These are phyloP conservation scores for Eupsittula cactorum DNA, from an alignment of 2,113 vertebrate species.

Conservation along the genomic window DNA sequence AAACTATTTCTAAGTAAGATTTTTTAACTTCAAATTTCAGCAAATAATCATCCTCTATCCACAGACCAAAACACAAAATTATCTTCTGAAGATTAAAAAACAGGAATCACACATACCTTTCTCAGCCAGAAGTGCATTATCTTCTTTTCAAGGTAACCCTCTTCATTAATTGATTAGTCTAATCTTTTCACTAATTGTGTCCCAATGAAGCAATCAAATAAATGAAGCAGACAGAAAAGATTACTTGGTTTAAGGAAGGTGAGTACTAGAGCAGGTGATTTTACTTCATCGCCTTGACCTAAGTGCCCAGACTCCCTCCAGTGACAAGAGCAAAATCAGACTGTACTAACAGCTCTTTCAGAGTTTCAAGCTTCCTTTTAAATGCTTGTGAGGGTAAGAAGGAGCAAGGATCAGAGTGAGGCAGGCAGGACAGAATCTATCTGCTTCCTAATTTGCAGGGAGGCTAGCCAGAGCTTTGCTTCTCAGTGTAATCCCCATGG, in stretches of 20 bases:
- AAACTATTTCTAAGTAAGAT: neutral
- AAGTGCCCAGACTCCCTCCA: neutral
- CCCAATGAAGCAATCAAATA: neutral
- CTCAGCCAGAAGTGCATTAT: neutral
- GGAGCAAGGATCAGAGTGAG: neutral
- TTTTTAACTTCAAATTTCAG: slow-evolving; percentile 2
- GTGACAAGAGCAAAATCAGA: neutral
- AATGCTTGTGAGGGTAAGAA: neutral
- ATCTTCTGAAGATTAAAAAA: neutral
- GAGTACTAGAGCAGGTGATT: neutral
- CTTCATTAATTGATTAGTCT: neutral
- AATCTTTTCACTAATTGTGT: neutral
- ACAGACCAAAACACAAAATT: neutral
- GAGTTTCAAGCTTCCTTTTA: neutral
- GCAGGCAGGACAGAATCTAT: neutral
- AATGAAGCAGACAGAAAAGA: neutral
- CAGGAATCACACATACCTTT: neutral
- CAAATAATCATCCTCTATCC: neutral
- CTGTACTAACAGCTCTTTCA: neutral
- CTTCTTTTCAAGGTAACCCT: neutral
- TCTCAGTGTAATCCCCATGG: neutral
- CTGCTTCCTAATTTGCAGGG: neutral
- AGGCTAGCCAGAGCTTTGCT: neutral
- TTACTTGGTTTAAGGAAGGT: neutral
- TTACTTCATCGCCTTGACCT: neutral